phyloP scores from a whole-genome alignment of 1,140 invertebrate genomes.

The Nasonia giraulti region DNA sequence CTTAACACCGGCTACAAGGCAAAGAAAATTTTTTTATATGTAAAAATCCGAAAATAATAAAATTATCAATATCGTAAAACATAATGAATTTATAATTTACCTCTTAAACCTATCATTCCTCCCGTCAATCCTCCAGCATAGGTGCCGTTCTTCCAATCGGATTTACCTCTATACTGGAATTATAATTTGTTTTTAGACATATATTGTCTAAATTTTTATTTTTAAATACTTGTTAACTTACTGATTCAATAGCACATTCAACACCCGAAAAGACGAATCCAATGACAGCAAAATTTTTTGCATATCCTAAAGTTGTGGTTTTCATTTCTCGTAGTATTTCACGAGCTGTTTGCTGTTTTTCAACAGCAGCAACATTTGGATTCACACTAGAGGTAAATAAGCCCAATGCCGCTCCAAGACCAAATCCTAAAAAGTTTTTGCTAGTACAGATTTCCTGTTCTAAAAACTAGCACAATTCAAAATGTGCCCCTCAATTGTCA shows the following conservation, averaged over 20 bases:
- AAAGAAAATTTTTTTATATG: slow-evolving; percentile 47
- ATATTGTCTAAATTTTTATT: slow-evolving; percentile 29
- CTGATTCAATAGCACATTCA: slow-evolving; percentile 94
- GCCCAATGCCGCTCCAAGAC: slow-evolving; percentile 93
- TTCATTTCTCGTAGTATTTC: slow-evolving; percentile 95
- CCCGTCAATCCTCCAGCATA: slow-evolving; percentile 95
- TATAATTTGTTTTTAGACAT: slow-evolving; percentile 41
- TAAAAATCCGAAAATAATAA: slow-evolving; percentile 34
- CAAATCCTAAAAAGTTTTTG: slow-evolving; percentile 83
- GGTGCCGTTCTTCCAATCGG: slow-evolving; percentile 97
- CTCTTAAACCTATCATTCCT: slow-evolving; percentile 94
- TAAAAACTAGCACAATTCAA: not conserved
- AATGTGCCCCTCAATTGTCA: too few species aligned
- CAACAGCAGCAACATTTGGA: slow-evolving; percentile 86
- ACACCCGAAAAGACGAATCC: slow-evolving; percentile 94
- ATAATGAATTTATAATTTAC: slow-evolving; percentile 72
- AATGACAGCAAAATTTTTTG: slow-evolving; percentile 97
- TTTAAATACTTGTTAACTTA: slow-evolving; percentile 68
- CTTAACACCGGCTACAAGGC: slow-evolving; percentile 90
- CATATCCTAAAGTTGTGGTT: slow-evolving; percentile 90
- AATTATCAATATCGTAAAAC: slow-evolving; percentile 40
- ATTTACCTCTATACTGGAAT: slow-evolving; percentile 89
- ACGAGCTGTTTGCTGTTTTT: slow-evolving; percentile 87
- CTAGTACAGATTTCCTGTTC: not conserved
- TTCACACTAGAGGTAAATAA: slow-evolving; percentile 97